A percentile compares a stretch with the other conserved stretches of the same genome.
phyloP scores from a whole-genome alignment of 2,888 invertebrate species.

The Molanna angustata region DNA sequence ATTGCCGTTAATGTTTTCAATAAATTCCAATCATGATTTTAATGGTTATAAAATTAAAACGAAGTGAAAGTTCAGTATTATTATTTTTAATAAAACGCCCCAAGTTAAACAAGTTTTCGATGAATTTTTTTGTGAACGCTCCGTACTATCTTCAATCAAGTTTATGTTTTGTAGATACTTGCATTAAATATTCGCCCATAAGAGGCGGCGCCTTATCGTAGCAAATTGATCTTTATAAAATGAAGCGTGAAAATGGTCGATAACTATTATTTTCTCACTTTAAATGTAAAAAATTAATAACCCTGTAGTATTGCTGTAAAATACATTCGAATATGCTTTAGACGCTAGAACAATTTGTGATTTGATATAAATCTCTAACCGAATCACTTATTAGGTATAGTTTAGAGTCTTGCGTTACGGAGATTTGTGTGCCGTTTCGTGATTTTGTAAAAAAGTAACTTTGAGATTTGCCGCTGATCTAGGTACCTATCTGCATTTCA shows the following conservation, averaged over 20 bases:
- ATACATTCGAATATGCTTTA: too few species aligned
- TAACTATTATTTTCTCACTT: constrained; percentile 3
- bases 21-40: neutral
- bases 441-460: too few species aligned
- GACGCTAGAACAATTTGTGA: too few species aligned
- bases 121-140: neutral
- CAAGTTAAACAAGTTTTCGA: constrained; percentile 1
- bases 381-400: too few species aligned
- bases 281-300: too few species aligned
- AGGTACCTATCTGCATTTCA: too few species aligned
- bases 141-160: neutral
- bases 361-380: too few species aligned
- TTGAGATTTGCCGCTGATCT: too few species aligned
- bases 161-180: neutral
- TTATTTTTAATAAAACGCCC: constrained; percentile 6
- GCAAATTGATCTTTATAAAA: neutral
- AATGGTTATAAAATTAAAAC: neutral
- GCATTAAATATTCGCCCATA: neutral
- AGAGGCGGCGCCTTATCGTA: neutral
- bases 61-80: constrained; percentile 1
- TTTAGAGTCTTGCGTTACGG: too few species aligned
- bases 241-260: constrained; percentile 1
- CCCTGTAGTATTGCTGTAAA: too few species aligned
- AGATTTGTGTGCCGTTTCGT: too few species aligned
- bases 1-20: neutral